Conservation (phyloP, 2,113 vertebrate species). For the Zonotrichia leucophrys region DNA sequence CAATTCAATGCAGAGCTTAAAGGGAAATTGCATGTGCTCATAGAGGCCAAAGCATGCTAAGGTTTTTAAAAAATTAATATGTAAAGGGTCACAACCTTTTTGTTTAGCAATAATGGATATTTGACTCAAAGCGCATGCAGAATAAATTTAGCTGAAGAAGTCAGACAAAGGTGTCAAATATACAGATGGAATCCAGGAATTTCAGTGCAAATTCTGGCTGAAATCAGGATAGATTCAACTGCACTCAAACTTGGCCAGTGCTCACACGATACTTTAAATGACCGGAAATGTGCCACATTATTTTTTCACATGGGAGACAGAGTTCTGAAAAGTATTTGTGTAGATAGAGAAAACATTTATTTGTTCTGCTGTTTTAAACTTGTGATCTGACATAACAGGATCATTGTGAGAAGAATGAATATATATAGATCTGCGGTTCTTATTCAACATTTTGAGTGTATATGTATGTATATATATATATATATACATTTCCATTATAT, state of each 20-base stretch:
- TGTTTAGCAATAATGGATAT: background rate
- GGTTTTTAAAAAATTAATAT: background rate
- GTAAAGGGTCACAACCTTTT: background rate
- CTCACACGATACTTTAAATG: background rate
- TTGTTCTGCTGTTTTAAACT: background rate
- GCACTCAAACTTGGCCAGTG: background rate
- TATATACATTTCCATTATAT: background rate
- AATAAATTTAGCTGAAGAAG: background rate
- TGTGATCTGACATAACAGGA: background rate
- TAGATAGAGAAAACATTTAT: background rate
- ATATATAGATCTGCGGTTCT: background rate
- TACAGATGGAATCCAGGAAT: background rate
- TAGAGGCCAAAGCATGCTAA: background rate
- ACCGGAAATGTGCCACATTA: background rate
- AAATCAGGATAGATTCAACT: background rate
- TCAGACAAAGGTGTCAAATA: slow-evolving; percentile 4
- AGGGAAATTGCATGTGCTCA: background rate
- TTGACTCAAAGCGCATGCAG: background rate
- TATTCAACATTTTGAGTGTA: background rate
- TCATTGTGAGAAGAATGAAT: background rate
- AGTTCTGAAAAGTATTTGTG: background rate
- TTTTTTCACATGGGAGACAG: rapidly evolving
- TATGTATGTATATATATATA: background rate
- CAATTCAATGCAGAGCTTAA: background rate
- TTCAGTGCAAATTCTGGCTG: background rate